Percentiles rank a stretch among this genome's conserved stretches.
phyloP scores from a whole-genome alignment of 1,140 invertebrate species.

The Musca domestica region DNA sequence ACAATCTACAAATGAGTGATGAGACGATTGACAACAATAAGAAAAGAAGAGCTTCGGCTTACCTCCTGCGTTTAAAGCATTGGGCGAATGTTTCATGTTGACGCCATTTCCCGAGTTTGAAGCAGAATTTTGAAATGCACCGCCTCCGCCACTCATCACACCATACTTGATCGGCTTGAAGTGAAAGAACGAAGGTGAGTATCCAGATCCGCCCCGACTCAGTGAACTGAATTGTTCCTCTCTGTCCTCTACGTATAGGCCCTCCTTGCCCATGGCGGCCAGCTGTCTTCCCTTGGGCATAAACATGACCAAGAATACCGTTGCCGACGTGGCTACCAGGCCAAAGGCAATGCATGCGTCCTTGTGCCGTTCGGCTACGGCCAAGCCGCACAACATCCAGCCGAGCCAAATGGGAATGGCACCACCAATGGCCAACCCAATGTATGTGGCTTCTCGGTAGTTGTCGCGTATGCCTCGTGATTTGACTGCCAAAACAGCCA shows the following conservation, averaged over 20 bases:
- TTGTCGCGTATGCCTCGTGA: slow-evolving; percentile 88
- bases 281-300: slow-evolving; percentile 89
- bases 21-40: too few relatives aligned
- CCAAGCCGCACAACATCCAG: slow-evolving; percentile 73
- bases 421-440: slow-evolving; percentile 79
- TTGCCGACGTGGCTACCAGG: slow-evolving; percentile 73
- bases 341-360: slow-evolving; percentile 88
- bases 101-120: slow-evolving; percentile 49
- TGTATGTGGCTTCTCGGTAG: slow-evolving; percentile 86
- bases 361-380: slow-evolving; percentile 72
- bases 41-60: slow-evolving; percentile 42
- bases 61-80: slow-evolving; percentile 64
- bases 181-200: slow-evolving; percentile 87
- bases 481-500: slow-evolving; percentile 78
- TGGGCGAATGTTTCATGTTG: slow-evolving; percentile 52
- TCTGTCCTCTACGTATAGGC: slow-evolving; percentile 74
- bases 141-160: slow-evolving; percentile 57
- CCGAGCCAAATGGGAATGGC: slow-evolving; percentile 84
- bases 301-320: slow-evolving; percentile 90
- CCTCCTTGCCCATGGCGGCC: slow-evolving; percentile 82
- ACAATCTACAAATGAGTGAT: too few relatives aligned
- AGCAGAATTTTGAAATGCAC: slow-evolving; percentile 41
- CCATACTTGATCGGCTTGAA: slow-evolving; percentile 80
- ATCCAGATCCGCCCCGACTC: slow-evolving; percentile 74
- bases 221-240: slow-evolving; percentile 75